Base-by-base conservation (phyloP, 2,888 invertebrate species). In the Nomada fabriciana region DNA sequence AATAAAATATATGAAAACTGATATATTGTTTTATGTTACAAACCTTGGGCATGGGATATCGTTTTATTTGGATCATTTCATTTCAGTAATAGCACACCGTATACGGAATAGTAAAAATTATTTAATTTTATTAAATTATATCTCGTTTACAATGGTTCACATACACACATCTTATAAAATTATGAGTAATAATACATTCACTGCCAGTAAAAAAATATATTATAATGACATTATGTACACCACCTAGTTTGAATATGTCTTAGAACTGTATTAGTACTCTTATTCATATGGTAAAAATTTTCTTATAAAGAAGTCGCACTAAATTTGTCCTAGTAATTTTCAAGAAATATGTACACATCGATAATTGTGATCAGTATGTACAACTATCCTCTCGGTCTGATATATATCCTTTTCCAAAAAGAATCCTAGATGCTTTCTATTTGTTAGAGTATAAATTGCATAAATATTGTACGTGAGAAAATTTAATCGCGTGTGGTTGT, bases 51-150 rank as follows among this genome's bases (percentile, higher is more conserved):
- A 20, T 57, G 13, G 23, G 15, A 11, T 15, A 52, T 18, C 42
- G 15, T 18, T 50, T 36, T 55, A 36, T n/a, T 53, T 50, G 2
- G 7, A 4, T 4, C 25, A 50, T 18, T 61, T 50, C 36, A 36
- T 52, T 47, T 4, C 29, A 53, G 0, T 15, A 1, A 18, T 15
- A 10, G n/a, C 36, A 50, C 25, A 9, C 43, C 25, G 9, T 11
- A n/a, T 5, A 25, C 29, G 3, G 42, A 73, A n/a, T 25, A 57
- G 69, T 80, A 74, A 80, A 86, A 82, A 69, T 77, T 64, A 78
- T 77, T 72, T 64, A 72, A 82, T 83, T 90, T 91, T 91, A 88
- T 91, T 90, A 87, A 89, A 88, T 90, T 88, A 90, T 72, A 86
- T 81, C 82, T 84, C 71, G 78, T 76, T 83, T 85, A 87, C 83